A percentile compares a stretch with the other conserved stretches of the same genome.
Conservation (phyloP, 2,113 vertebrate species). For the Phylloscopus whistleri region DNA sequence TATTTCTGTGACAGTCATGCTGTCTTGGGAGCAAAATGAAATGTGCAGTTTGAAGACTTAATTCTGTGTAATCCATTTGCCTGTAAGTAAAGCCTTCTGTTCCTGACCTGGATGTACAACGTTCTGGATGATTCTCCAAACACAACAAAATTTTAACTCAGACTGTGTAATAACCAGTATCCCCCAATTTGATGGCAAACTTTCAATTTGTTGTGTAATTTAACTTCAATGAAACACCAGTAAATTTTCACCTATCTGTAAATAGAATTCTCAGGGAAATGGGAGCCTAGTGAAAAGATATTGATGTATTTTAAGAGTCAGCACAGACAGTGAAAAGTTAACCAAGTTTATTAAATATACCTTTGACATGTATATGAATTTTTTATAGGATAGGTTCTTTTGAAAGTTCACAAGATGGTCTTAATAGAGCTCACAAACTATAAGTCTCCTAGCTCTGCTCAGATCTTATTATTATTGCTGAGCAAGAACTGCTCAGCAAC, state of each 20-base stretch:
- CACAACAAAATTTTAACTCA: neutral
- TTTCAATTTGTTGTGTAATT: neutral
- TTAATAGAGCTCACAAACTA: neutral
- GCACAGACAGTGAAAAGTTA: neutral
- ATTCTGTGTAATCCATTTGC: neutral
- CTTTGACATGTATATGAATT: neutral
- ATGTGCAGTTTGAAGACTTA: neutral
- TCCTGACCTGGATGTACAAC: neutral
- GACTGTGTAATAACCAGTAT: neutral
- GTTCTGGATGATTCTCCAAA: neutral
- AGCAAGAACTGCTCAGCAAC: neutral
- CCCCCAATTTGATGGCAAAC: neutral
- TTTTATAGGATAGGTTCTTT: neutral
- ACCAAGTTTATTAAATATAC: neutral
- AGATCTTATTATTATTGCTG: neutral
- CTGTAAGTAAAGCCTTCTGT: neutral
- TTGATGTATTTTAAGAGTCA: neutral
- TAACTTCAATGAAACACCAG: neutral
- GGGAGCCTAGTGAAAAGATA: neutral
- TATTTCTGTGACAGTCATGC: neutral
- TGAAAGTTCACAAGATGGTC: neutral
- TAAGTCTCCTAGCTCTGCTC: neutral
- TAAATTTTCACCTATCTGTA: neutral
- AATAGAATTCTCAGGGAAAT: neutral
- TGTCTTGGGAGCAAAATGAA: neutral